Percentiles rank a stretch among this genome's conserved stretches.
These are phyloP conservation scores for Anableps anableps DNA, from an alignment of 2,797 vertebrate genomes.

Conservation along the genomic window DNA sequence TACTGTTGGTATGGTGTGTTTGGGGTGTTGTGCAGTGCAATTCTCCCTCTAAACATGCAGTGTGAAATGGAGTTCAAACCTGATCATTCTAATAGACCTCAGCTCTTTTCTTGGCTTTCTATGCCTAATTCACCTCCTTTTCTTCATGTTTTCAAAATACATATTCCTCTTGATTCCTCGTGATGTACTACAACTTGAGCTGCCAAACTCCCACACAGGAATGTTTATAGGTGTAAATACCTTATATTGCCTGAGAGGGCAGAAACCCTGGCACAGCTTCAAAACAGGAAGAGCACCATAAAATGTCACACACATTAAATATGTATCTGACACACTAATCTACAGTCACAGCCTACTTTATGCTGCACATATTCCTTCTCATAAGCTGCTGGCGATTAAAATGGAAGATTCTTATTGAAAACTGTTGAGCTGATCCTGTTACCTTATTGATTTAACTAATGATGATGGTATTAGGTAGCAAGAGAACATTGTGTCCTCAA, in stretches of 20 bases:
- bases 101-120: not conserved
- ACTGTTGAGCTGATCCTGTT: not conserved
- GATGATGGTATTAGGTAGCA: not conserved
- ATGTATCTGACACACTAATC: slow-evolving; percentile 34
- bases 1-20: not conserved
- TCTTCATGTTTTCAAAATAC: not conserved
- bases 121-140: not conserved
- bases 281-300: not conserved
- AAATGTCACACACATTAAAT: slow-evolving; percentile 31
- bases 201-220: not conserved
- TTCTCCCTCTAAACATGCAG: not conserved
- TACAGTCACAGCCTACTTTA: slow-evolving; percentile 21
- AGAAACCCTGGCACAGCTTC: slow-evolving; percentile 2
- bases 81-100: not conserved
- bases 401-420: not conserved
- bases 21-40: not conserved
- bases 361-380: slow-evolving; percentile 22
- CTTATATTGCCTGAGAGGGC: slow-evolving; percentile 5
- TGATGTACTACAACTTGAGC: too few relatives aligned
- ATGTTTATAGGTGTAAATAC: not conserved
- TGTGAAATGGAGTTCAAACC: not conserved
- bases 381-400: slow-evolving; percentile 40
- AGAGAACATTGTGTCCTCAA: not conserved
- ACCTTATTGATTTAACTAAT: not conserved
- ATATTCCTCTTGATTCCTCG: not conserved